A percentile compares a stretch with the other conserved stretches of the same genome.
These are phyloP conservation scores for Mamestra brassicae DNA, from an alignment of 2,888 invertebrate species.

Conservation along the genomic window DNA sequence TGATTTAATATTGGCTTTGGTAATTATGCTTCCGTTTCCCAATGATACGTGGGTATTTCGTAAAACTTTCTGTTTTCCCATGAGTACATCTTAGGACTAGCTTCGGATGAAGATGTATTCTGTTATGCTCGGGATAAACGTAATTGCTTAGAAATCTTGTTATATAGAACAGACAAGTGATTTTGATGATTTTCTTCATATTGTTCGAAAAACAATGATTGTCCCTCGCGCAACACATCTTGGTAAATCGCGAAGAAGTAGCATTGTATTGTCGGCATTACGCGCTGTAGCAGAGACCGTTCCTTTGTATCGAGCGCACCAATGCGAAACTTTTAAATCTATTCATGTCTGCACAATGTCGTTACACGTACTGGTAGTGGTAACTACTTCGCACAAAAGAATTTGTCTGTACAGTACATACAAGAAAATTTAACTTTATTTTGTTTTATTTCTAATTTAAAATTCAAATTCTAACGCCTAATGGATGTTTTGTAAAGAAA, in stretches of 20 bases:
- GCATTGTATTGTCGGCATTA: slow-evolving; percentile 68
- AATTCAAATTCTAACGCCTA: slow-evolving; percentile 73
- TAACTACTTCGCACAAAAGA: slow-evolving; percentile 64
- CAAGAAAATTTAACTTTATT: slow-evolving; percentile 73
- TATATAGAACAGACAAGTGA: slow-evolving; percentile 9
- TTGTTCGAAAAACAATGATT: slow-evolving; percentile 57
- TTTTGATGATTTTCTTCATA: slow-evolving; percentile 52
- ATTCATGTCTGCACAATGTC: slow-evolving; percentile 67
- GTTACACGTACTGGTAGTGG: slow-evolving; percentile 51
- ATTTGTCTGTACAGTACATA: slow-evolving; percentile 48
- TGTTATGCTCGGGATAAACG: not conserved
- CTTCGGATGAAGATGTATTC: not conserved
- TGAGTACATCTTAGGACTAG: too few relatives aligned
- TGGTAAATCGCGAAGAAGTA: slow-evolving; percentile 65
- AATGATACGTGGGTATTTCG: not conserved
- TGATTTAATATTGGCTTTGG: not conserved
- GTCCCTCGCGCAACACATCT: slow-evolving; percentile 57
- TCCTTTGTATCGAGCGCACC: slow-evolving; percentile 78
- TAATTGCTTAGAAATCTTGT: not conserved
- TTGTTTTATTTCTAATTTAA: slow-evolving; percentile 72
- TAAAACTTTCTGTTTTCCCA: not conserved
- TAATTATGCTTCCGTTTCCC: not conserved
- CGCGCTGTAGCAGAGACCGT: slow-evolving; percentile 73
- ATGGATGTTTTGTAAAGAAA: slow-evolving; percentile 73
- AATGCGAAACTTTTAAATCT: slow-evolving; percentile 75